Conservation (phyloP, 2,113 vertebrate genomes). For the Ageneiosus marmoratus region DNA sequence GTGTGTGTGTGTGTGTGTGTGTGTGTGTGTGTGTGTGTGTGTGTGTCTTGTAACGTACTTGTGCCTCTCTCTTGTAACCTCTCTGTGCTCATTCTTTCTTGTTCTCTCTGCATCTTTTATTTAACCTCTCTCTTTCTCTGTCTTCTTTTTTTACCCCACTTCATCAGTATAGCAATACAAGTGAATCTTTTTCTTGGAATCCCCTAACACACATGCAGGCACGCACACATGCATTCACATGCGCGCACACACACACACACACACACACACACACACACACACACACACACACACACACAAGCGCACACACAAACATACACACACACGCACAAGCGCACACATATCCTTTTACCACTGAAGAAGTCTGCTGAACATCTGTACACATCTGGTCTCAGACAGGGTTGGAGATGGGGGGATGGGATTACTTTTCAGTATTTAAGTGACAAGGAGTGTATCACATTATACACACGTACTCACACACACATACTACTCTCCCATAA, state of each 20-base stretch:
- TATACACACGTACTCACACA: slow-evolving; percentile 2
- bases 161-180: neutral
- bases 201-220: neutral
- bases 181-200: neutral
- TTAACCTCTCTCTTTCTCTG: neutral
- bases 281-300: neutral
- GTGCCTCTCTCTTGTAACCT: neutral
- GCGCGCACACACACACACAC: neutral
- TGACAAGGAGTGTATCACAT: neutral
- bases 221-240: neutral
- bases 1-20: no score
- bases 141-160: neutral
- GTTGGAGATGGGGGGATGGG: neutral
- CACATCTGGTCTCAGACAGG: slow-evolving; percentile 44
- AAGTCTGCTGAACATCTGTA: slow-evolving; percentile 46
- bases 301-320: neutral
- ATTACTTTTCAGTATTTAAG: slow-evolving; percentile 16
- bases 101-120: neutral
- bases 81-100: neutral
- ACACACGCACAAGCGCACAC: neutral
- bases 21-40: neutral
- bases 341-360: slow-evolving; percentile 6
- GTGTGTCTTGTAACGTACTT: no score
- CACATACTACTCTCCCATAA: neutral
- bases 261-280: neutral